phyloP scores from a whole-genome alignment of 2,113 vertebrate species.

The mouse (Mus musculus) region GRCm39 chr5:141405501-141406000 shows the following conservation, averaged over 20 bases:
- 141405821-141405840: constrained; percentile 7
- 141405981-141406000: background rate
- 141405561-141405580: background rate
- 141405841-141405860: background rate
- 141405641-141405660: background rate
- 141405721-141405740: background rate
- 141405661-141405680: background rate
- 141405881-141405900: background rate
- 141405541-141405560: background rate
- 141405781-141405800: background rate
- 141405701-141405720: background rate
- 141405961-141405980: constrained; percentile 8
- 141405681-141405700: background rate
- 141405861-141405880: background rate
- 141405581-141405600: background rate
- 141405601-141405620: background rate
- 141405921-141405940: background rate
- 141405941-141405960: constrained; percentile 25
- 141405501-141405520: background rate
- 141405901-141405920: background rate
- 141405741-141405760: background rate
- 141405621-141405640: background rate
- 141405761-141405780: background rate
- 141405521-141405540: background rate
- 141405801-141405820: constrained; percentile 30